A percentile compares a stretch with the other conserved stretches of the same genome.
Evolutionary conservation across 2,888 invertebrate species (phyloP).

Genomic region (Eristalis pertinax): DNA sequence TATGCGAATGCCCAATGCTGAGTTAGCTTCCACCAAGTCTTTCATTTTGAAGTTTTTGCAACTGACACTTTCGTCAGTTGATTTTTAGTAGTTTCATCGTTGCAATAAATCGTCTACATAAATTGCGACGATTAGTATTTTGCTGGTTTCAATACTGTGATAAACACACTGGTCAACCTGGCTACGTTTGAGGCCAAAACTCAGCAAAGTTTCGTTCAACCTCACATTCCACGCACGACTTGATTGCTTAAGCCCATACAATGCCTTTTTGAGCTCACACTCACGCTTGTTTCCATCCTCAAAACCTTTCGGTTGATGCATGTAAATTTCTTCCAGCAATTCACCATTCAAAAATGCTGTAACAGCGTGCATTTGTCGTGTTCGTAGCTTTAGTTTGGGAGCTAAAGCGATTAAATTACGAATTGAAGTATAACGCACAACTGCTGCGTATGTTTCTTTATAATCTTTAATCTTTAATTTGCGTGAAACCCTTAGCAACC

Average conservation of each 20-base stretch:
- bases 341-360: conserved; percentile 44
- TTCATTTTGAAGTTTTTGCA: conserved; percentile 66
- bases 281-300: no score
- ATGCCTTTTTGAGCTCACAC: no score
- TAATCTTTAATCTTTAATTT: neutral
- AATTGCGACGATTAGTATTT: conserved; percentile 49
- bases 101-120: conserved; percentile 69
- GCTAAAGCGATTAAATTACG: conserved; percentile 18
- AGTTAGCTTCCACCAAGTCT: conserved; percentile 63
- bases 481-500: no score
- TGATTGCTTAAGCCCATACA: no score
- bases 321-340: conserved; percentile 50
- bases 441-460: conserved; percentile 5
- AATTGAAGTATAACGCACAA: conserved; percentile 15
- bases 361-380: conserved; percentile 17
- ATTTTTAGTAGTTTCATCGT: no score
- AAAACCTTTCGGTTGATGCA: conserved; percentile 65
- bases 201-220: conserved; percentile 25
- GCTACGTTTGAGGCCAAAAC: conserved; percentile 55
- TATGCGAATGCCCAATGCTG: no score
- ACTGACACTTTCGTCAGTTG: conserved; percentile 52
- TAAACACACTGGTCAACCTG: conserved; percentile 56
- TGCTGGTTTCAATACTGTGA: no score
- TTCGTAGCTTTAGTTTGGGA: neutral
- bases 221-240: conserved; percentile 52